Base-by-base conservation (phyloP, 2,113 vertebrate species). In the Oncorhynchus mykiss region DNA sequence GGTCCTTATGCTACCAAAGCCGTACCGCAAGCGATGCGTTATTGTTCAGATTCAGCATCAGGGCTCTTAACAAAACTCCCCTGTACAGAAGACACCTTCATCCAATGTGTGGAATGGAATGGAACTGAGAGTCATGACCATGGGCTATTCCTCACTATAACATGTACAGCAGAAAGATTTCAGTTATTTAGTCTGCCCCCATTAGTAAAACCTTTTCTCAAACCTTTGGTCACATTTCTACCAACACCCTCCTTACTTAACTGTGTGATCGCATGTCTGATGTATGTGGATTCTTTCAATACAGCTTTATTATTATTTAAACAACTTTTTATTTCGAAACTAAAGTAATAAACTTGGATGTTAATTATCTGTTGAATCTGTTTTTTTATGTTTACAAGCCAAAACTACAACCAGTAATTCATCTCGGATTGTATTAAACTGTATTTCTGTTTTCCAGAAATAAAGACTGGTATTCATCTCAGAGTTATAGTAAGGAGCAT, bases 271-370 rank as follows among this genome's bases (percentile, higher is more conserved):
- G 67, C 34, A 22, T 64, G 4, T 69, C 31, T 69, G 18, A 69
- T 69, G 31, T 45, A 69, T n/a, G 29, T 69, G 34, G 67, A 16
- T 34, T 70, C 20, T 22, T 70, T 70, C 68, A 25, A 48, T 9
- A 70, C 39, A n/a, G 68, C 45, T 70, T 70, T 70, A 49, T 22
- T 70, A 70, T 70, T 54, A 54, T 70, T 70, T 48, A 70, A 49
- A 48, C 34, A 24, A 49, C n/a, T 49, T 48, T 49, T 12, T 51
- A 48, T 70, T 48, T 48, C 2, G 11, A 67, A 27, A 49, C 45
- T 48, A 29, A 49, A 49, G 24, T 48, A 70, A 70, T 48, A 24
- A 48, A 70, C 39, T 11, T 70, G 22, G 9, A 39, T 9, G 67
- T 31, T 20, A 34, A 18, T 18, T 67, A 31, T 67, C 12, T 11